Evolutionary conservation across 2,888 invertebrate species (phyloP).

Genomic region (Pantelozetes paolii): DNA sequence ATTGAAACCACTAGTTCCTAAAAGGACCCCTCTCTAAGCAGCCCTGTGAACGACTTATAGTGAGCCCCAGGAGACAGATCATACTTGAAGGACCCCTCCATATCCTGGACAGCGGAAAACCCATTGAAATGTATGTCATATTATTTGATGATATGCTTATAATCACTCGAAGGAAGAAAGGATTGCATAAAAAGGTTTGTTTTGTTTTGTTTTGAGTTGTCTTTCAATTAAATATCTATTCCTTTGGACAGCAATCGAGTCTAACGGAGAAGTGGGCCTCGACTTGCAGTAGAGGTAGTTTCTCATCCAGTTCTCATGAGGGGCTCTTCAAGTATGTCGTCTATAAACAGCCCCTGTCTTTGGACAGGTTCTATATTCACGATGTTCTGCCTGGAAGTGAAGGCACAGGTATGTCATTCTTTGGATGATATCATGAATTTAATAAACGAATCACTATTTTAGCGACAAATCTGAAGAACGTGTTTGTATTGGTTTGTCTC

Average conservation of each 20-base stretch:
- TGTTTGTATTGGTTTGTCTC: conserved; percentile 54
- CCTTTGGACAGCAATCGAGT: conserved; percentile 53
- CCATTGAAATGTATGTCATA: conserved; percentile 60
- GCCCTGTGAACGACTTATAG: conserved; percentile 61
- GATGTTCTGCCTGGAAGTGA: conserved; percentile 51
- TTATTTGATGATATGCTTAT: conserved; percentile 63
- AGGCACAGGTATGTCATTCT: conserved; percentile 47
- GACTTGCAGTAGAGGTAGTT: conserved; percentile 50
- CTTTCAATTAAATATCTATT: conserved; percentile 32
- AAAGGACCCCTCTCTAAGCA: conserved; percentile 59
- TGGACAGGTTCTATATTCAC: conserved; percentile 55
- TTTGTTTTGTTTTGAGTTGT: conserved; percentile 18
- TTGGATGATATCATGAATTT: background rate
- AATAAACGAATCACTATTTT: background rate
- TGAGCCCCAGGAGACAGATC: conserved; percentile 57
- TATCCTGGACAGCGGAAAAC: conserved; percentile 59
- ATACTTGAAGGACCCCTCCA: conserved; percentile 55
- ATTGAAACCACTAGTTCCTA: conserved; percentile 56
- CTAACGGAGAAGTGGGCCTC: conserved; percentile 55
- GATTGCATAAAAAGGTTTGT: conserved; percentile 56
- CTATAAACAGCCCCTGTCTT: conserved; percentile 55
- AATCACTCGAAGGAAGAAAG: conserved; percentile 60
- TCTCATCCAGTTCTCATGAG: conserved; percentile 44
- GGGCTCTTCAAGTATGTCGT: conserved; percentile 54
- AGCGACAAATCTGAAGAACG: conserved; percentile 53